Evolutionary conservation across 1,140 invertebrate genomes (phyloP).

Genomic region (Diorhabda carinulata): DNA sequence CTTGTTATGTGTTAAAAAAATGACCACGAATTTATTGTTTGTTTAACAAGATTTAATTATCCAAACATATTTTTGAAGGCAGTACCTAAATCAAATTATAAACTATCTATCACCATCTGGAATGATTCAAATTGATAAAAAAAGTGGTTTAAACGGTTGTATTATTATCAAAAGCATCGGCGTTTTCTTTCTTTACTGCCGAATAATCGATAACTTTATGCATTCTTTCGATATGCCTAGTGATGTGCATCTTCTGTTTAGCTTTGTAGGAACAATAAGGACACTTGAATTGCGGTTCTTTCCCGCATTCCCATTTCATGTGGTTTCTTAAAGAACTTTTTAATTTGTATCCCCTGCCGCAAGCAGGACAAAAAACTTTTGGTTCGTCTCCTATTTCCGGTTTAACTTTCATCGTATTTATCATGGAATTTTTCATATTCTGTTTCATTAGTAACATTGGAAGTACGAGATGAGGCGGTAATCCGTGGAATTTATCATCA

Average conservation of each 20-base stretch:
- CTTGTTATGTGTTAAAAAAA: no score
- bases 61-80: no score
- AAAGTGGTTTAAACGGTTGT: neutral
- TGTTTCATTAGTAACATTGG: conserved; percentile 47
- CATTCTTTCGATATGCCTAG: conserved; percentile 75
- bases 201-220: conserved; percentile 58
- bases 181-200: conserved; percentile 14
- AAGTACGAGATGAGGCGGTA: conserved; percentile 44
- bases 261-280: conserved; percentile 75
- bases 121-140: neutral
- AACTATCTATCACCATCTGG: neutral
- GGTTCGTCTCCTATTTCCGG: conserved; percentile 6
- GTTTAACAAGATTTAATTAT: no score
- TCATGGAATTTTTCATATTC: conserved; percentile 45
- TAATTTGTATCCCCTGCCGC: conserved; percentile 38
- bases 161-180: neutral
- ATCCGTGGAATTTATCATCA: conserved; percentile 18
- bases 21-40: no score
- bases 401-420: conserved; percentile 32
- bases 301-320: conserved; percentile 51
- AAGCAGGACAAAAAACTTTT: conserved; percentile 23
- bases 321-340: conserved; percentile 52
- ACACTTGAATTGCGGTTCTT: conserved; percentile 74
- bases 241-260: conserved; percentile 81
- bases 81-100: no score